Evolutionary conservation across 2,888 invertebrate species (phyloP).

Genomic region (Lampropteryx suffumata): DNA sequence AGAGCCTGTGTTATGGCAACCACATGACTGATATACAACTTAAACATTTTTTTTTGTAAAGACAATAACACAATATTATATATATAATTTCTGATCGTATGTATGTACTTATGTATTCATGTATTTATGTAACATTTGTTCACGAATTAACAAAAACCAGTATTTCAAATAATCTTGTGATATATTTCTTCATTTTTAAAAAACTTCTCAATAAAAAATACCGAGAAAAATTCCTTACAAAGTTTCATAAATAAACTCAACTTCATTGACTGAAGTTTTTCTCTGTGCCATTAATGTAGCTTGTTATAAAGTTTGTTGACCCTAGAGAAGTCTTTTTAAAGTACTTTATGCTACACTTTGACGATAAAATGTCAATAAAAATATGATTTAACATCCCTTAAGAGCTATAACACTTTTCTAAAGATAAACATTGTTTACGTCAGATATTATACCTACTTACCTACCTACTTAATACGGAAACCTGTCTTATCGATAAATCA

Average conservation of each 20-base stretch:
- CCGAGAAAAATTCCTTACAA: neutral
- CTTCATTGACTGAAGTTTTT: slow-evolving; percentile 6
- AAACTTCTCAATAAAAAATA: too few relatives aligned
- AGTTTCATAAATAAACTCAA: neutral
- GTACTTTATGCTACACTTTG: slow-evolving; percentile 44
- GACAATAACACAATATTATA: too few relatives aligned
- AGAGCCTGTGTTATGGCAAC: too few relatives aligned
- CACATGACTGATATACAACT: too few relatives aligned
- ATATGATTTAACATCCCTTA: slow-evolving; percentile 40
- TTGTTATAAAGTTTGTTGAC: slow-evolving; percentile 31
- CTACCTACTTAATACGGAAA: neutral
- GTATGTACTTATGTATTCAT: too few relatives aligned
- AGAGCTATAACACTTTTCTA: slow-evolving; percentile 21
- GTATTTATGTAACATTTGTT: too few relatives aligned
- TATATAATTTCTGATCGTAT: too few relatives aligned
- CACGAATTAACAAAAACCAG: too few relatives aligned
- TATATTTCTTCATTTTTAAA: too few relatives aligned
- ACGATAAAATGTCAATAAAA: slow-evolving; percentile 37
- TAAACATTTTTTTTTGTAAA: too few relatives aligned
- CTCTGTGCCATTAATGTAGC: slow-evolving; percentile 18
- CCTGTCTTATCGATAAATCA: slow-evolving; percentile 4
- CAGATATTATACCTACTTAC: neutral
- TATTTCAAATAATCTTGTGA: too few relatives aligned
- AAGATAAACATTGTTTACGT: too few relatives aligned
- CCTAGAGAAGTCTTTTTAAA: slow-evolving; percentile 36